Conservation (phyloP, 2,113 vertebrate species). For the Dolichallabes microphthalmus region DNA sequence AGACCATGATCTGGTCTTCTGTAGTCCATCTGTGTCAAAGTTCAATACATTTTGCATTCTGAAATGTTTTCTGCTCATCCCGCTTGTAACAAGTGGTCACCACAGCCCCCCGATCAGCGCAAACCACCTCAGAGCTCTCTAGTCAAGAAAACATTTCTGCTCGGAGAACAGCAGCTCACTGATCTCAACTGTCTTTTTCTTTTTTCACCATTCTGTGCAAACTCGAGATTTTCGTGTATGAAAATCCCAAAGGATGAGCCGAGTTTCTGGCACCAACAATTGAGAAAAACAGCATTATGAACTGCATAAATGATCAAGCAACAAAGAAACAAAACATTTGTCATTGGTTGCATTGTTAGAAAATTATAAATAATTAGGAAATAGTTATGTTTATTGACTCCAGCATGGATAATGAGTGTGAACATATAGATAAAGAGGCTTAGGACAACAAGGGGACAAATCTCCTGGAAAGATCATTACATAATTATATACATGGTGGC, state of each 20-base stretch:
- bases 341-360: neutral
- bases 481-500: too few relatives aligned
- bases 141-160: neutral
- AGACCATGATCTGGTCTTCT: neutral
- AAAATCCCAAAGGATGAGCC: neutral
- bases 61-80: neutral
- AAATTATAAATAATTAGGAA: neutral
- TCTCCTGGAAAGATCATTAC: neutral
- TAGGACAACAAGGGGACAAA: neutral
- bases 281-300: too few relatives aligned
- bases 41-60: neutral
- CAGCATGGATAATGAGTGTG: neutral
- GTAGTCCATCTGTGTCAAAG: neutral
- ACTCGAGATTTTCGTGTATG: neutral
- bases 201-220: neutral
- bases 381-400: neutral
- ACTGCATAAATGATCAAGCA: neutral
- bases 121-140: neutral
- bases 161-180: neutral
- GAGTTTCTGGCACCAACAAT: neutral
- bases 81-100: neutral
- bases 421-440: too few relatives aligned
- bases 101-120: neutral
- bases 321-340: neutral
- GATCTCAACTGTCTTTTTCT: neutral